Conservation (phyloP, 2,797 vertebrate species). For the Hydrocynus forskahlii region DNA sequence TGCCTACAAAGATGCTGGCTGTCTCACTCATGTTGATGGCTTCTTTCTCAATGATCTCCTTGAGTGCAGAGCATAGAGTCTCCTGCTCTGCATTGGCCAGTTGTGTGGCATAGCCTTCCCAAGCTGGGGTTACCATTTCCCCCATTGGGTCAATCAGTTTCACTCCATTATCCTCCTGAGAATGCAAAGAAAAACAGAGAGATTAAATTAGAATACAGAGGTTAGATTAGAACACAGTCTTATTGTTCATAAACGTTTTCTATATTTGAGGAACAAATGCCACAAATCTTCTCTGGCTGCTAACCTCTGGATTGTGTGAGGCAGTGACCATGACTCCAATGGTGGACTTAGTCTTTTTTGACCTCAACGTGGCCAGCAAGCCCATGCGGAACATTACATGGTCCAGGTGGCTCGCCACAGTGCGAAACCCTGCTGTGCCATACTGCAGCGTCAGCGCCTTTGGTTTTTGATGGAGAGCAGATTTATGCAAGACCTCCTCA, state of each 20-base stretch:
- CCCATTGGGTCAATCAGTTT: conserved; percentile 95
- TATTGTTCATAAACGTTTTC: too few relatives aligned
- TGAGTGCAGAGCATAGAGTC: conserved; percentile 74
- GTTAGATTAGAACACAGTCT: neutral
- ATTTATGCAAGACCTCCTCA: conserved; percentile 74
- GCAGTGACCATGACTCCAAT: conserved; percentile 97
- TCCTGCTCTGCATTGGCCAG: conserved; percentile 90
- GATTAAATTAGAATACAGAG: neutral
- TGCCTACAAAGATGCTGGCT: conserved; percentile 84
- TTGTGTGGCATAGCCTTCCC: conserved; percentile 90
- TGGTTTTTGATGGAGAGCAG: conserved; percentile 81
- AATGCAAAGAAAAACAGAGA: neutral
- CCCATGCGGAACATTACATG: conserved; percentile 97
- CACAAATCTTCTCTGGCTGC: neutral
- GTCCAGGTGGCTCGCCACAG: conserved; percentile 80
- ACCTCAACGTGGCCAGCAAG: conserved; percentile 85
- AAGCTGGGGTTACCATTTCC: conserved; percentile 89
- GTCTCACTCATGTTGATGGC: conserved; percentile 78
- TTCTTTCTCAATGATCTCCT: conserved; percentile 82
- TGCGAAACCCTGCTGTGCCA: conserved; percentile 93
- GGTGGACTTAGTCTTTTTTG: conserved; percentile 82
- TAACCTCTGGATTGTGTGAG: conserved; percentile 96
- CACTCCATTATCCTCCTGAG: conserved; percentile 93
- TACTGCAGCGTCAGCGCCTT: conserved; percentile 84
- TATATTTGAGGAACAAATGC: neutral